Conservation (phyloP, 2,113 vertebrate genomes). For the Macrotus californicus region DNA sequence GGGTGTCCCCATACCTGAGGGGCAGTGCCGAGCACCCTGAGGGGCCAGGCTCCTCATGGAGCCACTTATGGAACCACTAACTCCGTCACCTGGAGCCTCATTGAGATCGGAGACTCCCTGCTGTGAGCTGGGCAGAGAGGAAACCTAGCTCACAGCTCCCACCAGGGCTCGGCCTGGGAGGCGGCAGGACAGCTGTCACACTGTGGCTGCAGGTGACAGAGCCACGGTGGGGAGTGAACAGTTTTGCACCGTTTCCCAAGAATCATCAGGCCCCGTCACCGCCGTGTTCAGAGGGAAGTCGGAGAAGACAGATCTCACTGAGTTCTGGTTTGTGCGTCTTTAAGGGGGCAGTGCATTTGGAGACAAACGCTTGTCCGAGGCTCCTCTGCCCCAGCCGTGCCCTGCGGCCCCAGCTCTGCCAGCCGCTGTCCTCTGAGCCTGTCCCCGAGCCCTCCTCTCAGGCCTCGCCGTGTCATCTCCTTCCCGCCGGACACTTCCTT, state of each 20-base stretch:
- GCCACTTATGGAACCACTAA: neutral
- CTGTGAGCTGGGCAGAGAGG: neutral
- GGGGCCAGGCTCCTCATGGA: neutral
- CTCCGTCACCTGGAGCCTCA: conserved; percentile 28
- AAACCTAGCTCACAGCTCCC: neutral
- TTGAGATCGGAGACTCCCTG: neutral
- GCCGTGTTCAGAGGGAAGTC: conserved; percentile 31
- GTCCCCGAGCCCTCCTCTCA: conserved; percentile 57
- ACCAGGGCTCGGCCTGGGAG: neutral
- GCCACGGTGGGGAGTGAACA: neutral
- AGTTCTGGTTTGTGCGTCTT: neutral
- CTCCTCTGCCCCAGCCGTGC: neutral
- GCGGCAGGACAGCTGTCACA: neutral
- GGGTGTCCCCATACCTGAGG: neutral
- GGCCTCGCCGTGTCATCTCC: conserved; percentile 50
- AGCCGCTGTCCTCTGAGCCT: conserved; percentile 59
- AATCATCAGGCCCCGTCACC: neutral
- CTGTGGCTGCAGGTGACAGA: neutral
- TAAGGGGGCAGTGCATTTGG: conserved; percentile 25
- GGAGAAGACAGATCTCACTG: neutral
- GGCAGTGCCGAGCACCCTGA: neutral
- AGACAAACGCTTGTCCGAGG: conserved; percentile 56
- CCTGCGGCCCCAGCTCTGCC: conserved; percentile 34
- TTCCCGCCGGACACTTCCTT: conserved; percentile 34
- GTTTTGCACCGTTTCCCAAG: accelerated